Evolutionary conservation across 2,888 invertebrate genomes (phyloP).

Genomic region (Xanthia togata): DNA sequence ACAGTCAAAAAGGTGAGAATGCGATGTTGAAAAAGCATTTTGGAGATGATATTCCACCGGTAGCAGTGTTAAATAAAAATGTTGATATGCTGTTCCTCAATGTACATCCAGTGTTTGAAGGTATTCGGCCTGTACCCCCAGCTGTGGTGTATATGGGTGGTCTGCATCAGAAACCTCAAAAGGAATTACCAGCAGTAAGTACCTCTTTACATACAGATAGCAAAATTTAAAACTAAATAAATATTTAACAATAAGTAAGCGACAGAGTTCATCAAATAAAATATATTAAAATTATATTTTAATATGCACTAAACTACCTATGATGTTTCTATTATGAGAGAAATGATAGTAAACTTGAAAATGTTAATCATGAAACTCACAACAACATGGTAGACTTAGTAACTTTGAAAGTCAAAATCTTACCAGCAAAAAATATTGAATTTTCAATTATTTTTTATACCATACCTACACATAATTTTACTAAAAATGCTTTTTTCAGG

Average conservation of each 20-base stretch:
- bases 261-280: background rate
- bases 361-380: too few species aligned
- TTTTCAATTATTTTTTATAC: too few species aligned
- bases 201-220: background rate
- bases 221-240: background rate
- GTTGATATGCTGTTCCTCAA: slow-evolving; percentile 80
- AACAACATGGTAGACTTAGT: too few species aligned
- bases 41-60: slow-evolving; percentile 66
- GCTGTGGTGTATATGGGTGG: slow-evolving; percentile 73
- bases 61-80: slow-evolving; percentile 66
- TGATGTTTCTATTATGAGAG: background rate
- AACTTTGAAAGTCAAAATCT: too few species aligned
- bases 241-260: background rate
- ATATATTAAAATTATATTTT: background rate
- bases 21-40: slow-evolving; percentile 60
- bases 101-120: slow-evolving; percentile 69
- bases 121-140: slow-evolving; percentile 70
- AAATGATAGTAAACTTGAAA: background rate
- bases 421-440: too few species aligned
- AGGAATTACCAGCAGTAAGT: slow-evolving; percentile 80
- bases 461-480: too few species aligned
- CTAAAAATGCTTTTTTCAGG: slow-evolving; percentile 28
- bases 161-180: slow-evolving; percentile 77
- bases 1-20: slow-evolving; percentile 9
- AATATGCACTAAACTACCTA: background rate